Evolutionary conservation across 2,113 vertebrate genomes (phyloP), one percentile per base, ranked within the genome.

Genomic region (Elaphurus davidianus): DNA sequence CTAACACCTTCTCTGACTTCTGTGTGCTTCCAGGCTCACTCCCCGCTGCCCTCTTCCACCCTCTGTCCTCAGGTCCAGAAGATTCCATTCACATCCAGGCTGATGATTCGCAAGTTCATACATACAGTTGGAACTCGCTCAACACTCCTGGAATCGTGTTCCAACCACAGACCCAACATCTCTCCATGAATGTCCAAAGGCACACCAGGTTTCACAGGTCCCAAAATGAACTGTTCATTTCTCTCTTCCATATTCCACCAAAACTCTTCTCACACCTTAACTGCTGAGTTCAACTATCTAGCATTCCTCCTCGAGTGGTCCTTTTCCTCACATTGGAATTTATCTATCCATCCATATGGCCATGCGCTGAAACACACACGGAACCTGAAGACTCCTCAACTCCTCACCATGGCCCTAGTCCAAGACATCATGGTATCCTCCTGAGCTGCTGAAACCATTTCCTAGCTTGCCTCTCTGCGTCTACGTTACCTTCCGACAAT

Each of bases 401-500:
- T 62, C 17, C 21, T 95, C 40, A 36, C 12, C 27, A 33, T 45
- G 7, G 27, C 36, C 30, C 5, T 36, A 25, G 14, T 62, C 57
- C 25, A 67, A 55, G 25, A 59, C 3, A 43, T 25, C 23, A 43
- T 17, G 43, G 25, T 54, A 43, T 43, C 15, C 47, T 60, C 81
- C 60, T 28, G 21, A 27, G 40, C 11, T 50, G 12, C 10, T 10
- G 9, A n/a, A 11, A 4, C 2, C 6, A 0, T 14, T 85, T 87
- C 30, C 28, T 50, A 45, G 47, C 14, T 5, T 60, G 6, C 47
- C 45, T 76, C 25, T 83, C 45, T 47, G 27, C 9, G 9, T 50
- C 17, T 45, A 36, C 3, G 2, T 27, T 78, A 64, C 33, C 33
- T 82, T 25, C 33, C 0, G 0, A 54, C 50, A 50, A 55, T 55